Evolutionary conservation across 2,888 invertebrate genomes (phyloP).

Genomic region (Boloria selene): DNA sequence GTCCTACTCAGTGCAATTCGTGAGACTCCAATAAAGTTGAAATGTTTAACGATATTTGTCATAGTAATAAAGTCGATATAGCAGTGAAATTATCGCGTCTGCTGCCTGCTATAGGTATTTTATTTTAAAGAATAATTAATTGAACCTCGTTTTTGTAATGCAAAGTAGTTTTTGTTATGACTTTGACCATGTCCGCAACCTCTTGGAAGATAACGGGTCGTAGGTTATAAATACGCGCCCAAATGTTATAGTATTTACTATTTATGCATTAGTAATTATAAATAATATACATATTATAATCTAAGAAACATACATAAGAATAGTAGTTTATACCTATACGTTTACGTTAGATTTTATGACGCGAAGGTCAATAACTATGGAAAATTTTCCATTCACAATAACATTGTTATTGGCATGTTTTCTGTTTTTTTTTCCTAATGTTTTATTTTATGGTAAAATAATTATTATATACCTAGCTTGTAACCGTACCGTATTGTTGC

Average conservation of each 20-base stretch:
- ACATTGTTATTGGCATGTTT: too few relatives aligned
- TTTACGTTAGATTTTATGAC: neutral
- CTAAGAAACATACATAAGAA: too few relatives aligned
- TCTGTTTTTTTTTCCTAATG: too few relatives aligned
- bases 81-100: too few relatives aligned
- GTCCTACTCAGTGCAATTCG: neutral
- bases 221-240: conserved; percentile 14
- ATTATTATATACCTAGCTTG: neutral
- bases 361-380: neutral
- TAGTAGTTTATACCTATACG: too few relatives aligned
- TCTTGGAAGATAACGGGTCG: conserved; percentile 6
- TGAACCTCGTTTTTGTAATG: neutral
- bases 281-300: neutral
- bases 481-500: neutral
- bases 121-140: too few relatives aligned
- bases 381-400: neutral
- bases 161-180: conserved; percentile 10
- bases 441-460: neutral
- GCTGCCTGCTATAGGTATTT: too few relatives aligned
- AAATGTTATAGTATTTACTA: conserved; percentile 6
- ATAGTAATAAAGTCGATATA: too few relatives aligned
- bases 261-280: neutral
- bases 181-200: conserved; percentile 26
- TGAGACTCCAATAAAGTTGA: too few relatives aligned
- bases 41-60: too few relatives aligned